Evolutionary conservation across 2,888 invertebrate species (phyloP).

Genomic region (Dione vanillae): DNA sequence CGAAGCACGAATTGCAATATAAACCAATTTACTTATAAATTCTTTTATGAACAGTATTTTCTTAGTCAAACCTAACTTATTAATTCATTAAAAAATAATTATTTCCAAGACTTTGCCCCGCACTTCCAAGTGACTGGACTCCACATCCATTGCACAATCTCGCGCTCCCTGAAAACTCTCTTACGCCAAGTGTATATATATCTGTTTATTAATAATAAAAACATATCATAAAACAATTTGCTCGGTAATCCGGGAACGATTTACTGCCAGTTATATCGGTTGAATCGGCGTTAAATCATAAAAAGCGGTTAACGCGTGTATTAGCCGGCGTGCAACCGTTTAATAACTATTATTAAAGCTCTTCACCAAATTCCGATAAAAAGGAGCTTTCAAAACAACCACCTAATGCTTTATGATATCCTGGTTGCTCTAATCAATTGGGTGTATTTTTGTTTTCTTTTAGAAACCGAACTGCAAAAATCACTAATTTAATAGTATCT

Average conservation of each 20-base stretch:
- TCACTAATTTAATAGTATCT: constrained; percentile 34
- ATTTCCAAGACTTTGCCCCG: background rate
- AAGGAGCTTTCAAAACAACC: constrained; percentile 41
- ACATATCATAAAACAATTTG: constrained; percentile 81
- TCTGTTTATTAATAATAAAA: constrained; percentile 59
- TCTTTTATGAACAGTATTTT: too few relatives aligned
- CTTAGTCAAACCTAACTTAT: too few relatives aligned
- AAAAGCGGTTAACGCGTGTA: constrained; percentile 76
- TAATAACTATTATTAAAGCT: constrained; percentile 82
- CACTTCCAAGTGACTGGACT: too few relatives aligned
- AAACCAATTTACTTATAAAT: too few relatives aligned
- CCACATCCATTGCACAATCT: constrained; percentile 5
- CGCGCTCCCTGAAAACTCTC: constrained; percentile 20
- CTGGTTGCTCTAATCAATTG: constrained; percentile 38
- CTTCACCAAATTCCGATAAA: constrained; percentile 76
- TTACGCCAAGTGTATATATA: constrained; percentile 37
- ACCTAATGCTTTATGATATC: constrained; percentile 45
- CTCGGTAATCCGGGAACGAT: constrained; percentile 71
- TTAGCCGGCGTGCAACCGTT: constrained; percentile 76
- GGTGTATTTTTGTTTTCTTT: too few relatives aligned
- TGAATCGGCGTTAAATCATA: constrained; percentile 81
- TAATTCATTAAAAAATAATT: too few relatives aligned
- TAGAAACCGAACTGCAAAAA: constrained; percentile 17
- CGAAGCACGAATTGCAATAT: too few relatives aligned
- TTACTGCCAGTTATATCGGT: constrained; percentile 75